Conservation (phyloP, 2,113 vertebrate genomes). For the Turdus rufiventris region DNA sequence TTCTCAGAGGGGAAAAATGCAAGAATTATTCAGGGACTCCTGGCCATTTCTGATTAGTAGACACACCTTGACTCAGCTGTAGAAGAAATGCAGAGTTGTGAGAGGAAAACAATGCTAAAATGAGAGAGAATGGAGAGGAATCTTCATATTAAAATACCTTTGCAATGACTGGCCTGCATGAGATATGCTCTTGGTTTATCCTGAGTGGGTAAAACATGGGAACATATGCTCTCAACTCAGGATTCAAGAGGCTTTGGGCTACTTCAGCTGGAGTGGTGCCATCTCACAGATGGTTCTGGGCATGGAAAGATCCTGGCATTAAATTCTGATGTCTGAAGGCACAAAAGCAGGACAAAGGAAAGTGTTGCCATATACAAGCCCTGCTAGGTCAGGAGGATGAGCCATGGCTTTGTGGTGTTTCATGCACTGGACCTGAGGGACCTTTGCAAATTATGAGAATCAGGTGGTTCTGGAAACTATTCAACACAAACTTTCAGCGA, state of each 20-base stretch:
- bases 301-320: not conserved
- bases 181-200: not conserved
- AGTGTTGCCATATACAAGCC: not conserved
- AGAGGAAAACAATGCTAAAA: not conserved
- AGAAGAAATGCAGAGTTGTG: not conserved
- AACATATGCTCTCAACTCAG: not conserved
- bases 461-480: not conserved
- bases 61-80: not conserved
- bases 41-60: not conserved
- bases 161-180: not conserved
- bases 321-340: not conserved
- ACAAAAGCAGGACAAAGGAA: not conserved
- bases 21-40: not conserved
- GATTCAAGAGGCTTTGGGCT: not conserved
- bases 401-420: not conserved
- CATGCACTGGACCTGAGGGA: not conserved
- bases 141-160: not conserved
- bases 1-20: not conserved
- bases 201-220: not conserved
- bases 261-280: not conserved
- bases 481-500: not conserved
- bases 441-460: not conserved
- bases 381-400: not conserved
- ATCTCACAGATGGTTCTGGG: not conserved
- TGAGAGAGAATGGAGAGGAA: not conserved